Conservation (phyloP, 2,797 vertebrate species). For the Nyctalus aviator region DNA sequence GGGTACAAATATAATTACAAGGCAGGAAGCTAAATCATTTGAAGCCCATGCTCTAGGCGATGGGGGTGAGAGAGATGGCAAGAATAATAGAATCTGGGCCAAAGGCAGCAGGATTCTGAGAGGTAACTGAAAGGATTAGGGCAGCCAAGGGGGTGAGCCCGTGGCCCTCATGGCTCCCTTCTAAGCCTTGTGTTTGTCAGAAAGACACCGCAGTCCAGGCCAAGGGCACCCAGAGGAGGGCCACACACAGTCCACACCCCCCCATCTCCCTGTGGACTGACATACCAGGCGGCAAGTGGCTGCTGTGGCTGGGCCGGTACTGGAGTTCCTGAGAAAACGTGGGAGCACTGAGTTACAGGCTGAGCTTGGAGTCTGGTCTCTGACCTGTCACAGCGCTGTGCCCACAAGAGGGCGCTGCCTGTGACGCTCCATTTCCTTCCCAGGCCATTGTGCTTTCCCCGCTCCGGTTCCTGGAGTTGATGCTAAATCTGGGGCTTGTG, state of each 20-base stretch:
- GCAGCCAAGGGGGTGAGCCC: not conserved
- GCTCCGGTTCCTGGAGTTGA: fast-evolving
- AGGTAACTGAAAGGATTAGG: not conserved
- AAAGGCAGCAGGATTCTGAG: constrained; percentile 7
- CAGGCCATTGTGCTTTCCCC: not conserved
- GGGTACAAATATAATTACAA: not conserved
- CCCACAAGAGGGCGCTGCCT: constrained; percentile 46
- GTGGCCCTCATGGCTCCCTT: not conserved
- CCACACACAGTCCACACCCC: not conserved
- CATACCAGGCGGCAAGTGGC: not conserved
- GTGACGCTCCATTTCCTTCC: fast-evolving
- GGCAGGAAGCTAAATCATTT: not conserved
- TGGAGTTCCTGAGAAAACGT: not conserved
- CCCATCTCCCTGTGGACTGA: not conserved
- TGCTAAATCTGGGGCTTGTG: not conserved
- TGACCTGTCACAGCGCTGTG: not conserved
- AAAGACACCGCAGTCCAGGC: not conserved
- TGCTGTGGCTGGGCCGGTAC: fast-evolving
- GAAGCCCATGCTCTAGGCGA: not conserved
- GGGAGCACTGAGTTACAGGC: fast-evolving
- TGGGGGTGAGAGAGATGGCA: not conserved
- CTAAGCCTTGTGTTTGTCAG: not conserved
- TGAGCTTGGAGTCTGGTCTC: not conserved
- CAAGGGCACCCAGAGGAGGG: not conserved
- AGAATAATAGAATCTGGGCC: constrained; percentile 8